Evolutionary conservation across 2,888 invertebrate genomes (phyloP).

Genomic region (Fissipunctia ypsillon): DNA sequence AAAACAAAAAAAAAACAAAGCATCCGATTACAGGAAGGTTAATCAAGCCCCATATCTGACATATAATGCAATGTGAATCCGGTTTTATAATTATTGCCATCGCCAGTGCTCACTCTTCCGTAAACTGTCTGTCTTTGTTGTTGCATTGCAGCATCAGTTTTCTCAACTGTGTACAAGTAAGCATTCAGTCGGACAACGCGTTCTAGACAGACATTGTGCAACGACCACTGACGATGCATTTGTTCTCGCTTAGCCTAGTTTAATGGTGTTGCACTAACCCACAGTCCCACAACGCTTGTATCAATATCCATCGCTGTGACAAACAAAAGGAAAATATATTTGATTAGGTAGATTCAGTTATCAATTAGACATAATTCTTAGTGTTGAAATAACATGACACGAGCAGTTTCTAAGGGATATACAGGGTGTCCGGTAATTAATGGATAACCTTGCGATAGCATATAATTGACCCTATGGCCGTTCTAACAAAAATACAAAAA

Average conservation of each 20-base stretch:
- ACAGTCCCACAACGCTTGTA: constrained; percentile 26
- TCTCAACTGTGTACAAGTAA: constrained; percentile 69
- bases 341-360: constrained; percentile 27
- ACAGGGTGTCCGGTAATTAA: too few species aligned
- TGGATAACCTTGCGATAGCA: too few species aligned
- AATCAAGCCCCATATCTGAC: too few species aligned
- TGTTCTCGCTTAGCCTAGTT: constrained; percentile 67
- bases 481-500: too few species aligned
- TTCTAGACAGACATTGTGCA: constrained; percentile 71
- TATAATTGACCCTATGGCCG: too few species aligned
- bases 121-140: constrained; percentile 75
- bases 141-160: constrained; percentile 78
- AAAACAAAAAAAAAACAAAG: too few species aligned
- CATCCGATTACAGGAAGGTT: too few species aligned
- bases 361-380: constrained; percentile 39
- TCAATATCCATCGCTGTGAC: constrained; percentile 32
- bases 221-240: constrained; percentile 70
- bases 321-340: constrained; percentile 46
- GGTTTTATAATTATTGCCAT: constrained; percentile 65
- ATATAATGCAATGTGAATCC: constrained; percentile 62
- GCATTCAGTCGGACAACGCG: constrained; percentile 66
- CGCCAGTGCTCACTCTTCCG: constrained; percentile 76
- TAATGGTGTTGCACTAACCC: constrained; percentile 60
- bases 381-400: constrained; percentile 35
- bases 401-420: constrained; percentile 34